Base-by-base conservation (phyloP, 2,113 vertebrate species). In the Suricata suricatta region DNA sequence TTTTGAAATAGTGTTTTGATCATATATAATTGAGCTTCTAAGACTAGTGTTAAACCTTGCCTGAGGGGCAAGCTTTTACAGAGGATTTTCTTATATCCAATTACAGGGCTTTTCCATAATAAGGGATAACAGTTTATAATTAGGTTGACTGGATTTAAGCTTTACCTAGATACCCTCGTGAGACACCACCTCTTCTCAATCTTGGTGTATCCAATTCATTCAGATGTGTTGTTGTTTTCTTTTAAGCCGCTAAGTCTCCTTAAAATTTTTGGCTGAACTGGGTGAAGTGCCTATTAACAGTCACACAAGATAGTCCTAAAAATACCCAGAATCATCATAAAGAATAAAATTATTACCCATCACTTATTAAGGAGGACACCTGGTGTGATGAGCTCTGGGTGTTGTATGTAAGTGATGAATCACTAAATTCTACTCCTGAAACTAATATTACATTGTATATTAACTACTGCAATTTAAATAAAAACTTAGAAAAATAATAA, bases 11-110 rank as follows among this genome's bases (percentile, higher is more conserved):
- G n/a, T 90, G 35, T 94, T 98, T 94, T 88, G 77, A 94, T 93
- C 68, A 47, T 83, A 93, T 96, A 96, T 96, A 96, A 90, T 96
- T 93, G 90, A 80, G 54, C 19, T 96, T 93, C 88, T 94, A 85
- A 95, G 80, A 54, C 69, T 35, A 94, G 23, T 76, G 84, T 23
- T 97, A 97, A 93, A 89, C 13, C 64, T 77, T 93, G 76, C 95
- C 87, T 64, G 54, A 89, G 88, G 90, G 64, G 80, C 29, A 90
- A 95, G 57, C 41, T 90, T 96, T 97, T 27, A 80, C 38, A 82
- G 64, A 93, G 31, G 74, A 85, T 92, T 96, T 96, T 97, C 80
- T 93, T 52, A 44, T 96, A 87, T 63, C 64, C 83, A 95, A 19
- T 94, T 93, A 90, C 47, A 92, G 86, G 54, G 19, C 50, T 93